Evolutionary conservation across 53 echinoderm and acorn worm genomes (phyloP), one percentile per base, ranked within the genome.

Genomic region (Paracentrotus lividus): DNA sequence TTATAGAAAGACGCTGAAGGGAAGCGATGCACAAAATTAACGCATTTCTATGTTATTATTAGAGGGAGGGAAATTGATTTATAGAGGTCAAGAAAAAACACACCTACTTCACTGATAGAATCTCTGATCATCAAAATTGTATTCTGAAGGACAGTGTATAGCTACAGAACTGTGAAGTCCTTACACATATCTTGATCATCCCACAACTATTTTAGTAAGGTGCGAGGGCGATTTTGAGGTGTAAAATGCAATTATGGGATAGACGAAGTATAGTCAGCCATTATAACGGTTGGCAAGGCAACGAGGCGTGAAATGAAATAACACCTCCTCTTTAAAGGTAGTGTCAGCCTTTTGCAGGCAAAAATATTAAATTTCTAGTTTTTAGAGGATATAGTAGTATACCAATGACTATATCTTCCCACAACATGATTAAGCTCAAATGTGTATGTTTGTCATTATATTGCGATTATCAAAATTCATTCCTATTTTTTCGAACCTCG

Each of bases 241-340:
- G 81, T 81, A 81, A 81, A 81, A 81, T 47, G 81, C 49, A 81
- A 81, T 81, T 81, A 81, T n/a, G n/a, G 27, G 47, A 26, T 47
- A n/a, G n/a, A 81, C 81, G 81, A 47, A n/a, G n/a, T 81, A 81
- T 44, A 81, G 8, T 44, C 8, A 47, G 81, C 47, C 81, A 81
- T 81, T 81, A 81, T 44, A 47, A 47, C 47, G 47, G 81, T 47
- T 81, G 47, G 81, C n/a, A 45, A 81, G n/a, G 81, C 21, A 47
- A 81, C 49, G 81, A 45, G 81, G 81, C 81, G 47, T 47, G 81
- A 81, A 81, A 81, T 81, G 81, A 47, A 81, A 81, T 81, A 81
- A 81, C 81, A 81, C 81, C 81, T n/a, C 18, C 47, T 26, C 49
- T 13, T n/a, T 47, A 18, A n/a, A n/a, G n/a, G n/a, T n/a, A n/a